phyloP scores from a whole-genome alignment of 2,797 vertebrate genomes.

The Amblyraja radiata region DNA sequence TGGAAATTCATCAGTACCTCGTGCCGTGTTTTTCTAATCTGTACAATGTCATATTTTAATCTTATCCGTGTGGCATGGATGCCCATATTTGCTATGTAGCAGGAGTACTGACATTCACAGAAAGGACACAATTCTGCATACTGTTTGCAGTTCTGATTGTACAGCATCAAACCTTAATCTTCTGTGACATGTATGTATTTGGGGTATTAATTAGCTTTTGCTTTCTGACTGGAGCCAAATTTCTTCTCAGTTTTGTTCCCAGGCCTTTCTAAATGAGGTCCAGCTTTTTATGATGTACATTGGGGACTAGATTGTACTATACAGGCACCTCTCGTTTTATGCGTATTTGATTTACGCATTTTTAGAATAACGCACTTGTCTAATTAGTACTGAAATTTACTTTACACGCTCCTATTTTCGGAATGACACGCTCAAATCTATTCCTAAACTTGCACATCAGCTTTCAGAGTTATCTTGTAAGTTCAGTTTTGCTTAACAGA shows the following conservation, averaged over 20 bases:
- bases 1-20: neutral
- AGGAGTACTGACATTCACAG: neutral
- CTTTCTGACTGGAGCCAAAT: neutral
- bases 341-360: too few relatives aligned
- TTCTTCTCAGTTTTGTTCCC: neutral
- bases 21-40: neutral
- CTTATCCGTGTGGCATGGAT: neutral
- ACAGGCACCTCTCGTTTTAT: too few relatives aligned
- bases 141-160: neutral
- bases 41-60: neutral
- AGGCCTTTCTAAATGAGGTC: neutral
- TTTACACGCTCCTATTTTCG: too few relatives aligned
- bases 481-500: too few relatives aligned
- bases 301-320: too few relatives aligned
- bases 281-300: too few relatives aligned
- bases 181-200: neutral
- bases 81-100: neutral
- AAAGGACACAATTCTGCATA: neutral
- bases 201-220: neutral
- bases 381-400: too few relatives aligned
- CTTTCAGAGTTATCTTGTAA: too few relatives aligned
- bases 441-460: too few relatives aligned
- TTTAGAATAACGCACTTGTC: too few relatives aligned
- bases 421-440: too few relatives aligned
- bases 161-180: neutral